Conservation (phyloP, 1,140 invertebrate genomes). For the Aphelinus certus region DNA sequence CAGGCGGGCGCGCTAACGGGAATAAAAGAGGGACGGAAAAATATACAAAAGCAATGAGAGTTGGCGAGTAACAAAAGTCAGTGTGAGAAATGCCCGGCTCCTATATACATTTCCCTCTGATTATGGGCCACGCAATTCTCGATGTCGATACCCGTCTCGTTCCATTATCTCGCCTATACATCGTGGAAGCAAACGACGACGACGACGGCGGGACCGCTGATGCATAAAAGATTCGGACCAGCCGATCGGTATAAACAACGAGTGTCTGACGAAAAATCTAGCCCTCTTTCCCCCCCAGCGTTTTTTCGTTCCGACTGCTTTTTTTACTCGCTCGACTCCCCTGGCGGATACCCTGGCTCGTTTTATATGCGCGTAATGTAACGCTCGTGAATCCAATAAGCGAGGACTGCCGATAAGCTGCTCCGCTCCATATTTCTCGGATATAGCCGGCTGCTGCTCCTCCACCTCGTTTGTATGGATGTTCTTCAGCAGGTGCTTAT, state of each 20-base stretch:
- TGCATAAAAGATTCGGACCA: conserved; percentile 24
- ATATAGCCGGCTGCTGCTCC: not conserved
- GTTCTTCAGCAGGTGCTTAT: not conserved
- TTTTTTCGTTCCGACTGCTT: not conserved
- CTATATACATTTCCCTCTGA: conserved; percentile 16
- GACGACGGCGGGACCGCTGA: conserved; percentile 4
- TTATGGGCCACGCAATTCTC: conserved; percentile 9
- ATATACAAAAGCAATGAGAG: not conserved
- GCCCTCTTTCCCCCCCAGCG: not conserved
- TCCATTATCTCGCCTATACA: conserved; percentile 12
- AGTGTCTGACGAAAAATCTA: not conserved
- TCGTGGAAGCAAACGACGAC: not conserved
- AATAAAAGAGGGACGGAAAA: not conserved
- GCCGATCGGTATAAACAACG: conserved; percentile 22
- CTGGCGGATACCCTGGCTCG: not conserved
- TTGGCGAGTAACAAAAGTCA: no score
- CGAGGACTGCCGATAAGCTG: conserved; percentile 7
- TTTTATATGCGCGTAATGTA: conserved; percentile 12
- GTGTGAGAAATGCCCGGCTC: not conserved
- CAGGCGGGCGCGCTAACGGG: not conserved
- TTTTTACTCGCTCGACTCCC: not conserved
- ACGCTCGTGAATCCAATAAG: conserved; percentile 28
- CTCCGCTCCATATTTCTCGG: conserved; percentile 15
- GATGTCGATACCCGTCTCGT: conserved; percentile 10
- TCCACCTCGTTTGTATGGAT: not conserved